These are phyloP conservation scores for Mesocricetus auratus DNA, from an alignment of 2,113 vertebrate species.

Conservation along the genomic window DNA sequence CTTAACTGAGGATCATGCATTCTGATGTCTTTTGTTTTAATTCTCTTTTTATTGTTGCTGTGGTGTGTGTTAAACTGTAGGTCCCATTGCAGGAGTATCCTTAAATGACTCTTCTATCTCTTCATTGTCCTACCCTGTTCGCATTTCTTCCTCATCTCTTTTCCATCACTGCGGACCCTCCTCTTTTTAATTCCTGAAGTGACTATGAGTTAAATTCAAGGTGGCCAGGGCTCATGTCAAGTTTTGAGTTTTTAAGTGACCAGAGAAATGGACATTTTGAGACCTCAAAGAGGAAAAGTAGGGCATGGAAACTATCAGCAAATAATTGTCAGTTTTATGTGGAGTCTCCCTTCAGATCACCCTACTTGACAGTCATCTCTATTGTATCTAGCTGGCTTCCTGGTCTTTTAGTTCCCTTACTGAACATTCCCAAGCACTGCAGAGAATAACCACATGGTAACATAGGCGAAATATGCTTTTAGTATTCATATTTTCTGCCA, in stretches of 20 bases:
- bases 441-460: background rate
- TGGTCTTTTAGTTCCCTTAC: background rate
- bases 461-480: conserved; percentile 46
- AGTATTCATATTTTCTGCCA: conserved; percentile 14
- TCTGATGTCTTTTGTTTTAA: background rate
- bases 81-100: background rate
- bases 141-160: background rate
- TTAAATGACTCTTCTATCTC: background rate
- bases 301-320: background rate
- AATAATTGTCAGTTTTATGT: background rate
- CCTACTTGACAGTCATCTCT: background rate
- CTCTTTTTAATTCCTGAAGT: background rate
- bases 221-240: background rate
- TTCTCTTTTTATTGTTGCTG: background rate
- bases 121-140: background rate
- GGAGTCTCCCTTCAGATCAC: background rate
- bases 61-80: background rate
- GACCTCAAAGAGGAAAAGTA: background rate
- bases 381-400: background rate
- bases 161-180: background rate
- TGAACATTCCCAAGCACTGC: background rate
- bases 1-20: background rate
- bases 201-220: background rate
- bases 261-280: background rate
- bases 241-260: conserved; percentile 12